phyloP scores from a whole-genome alignment of 2,113 vertebrate species.

The Colinus virginianus region DNA sequence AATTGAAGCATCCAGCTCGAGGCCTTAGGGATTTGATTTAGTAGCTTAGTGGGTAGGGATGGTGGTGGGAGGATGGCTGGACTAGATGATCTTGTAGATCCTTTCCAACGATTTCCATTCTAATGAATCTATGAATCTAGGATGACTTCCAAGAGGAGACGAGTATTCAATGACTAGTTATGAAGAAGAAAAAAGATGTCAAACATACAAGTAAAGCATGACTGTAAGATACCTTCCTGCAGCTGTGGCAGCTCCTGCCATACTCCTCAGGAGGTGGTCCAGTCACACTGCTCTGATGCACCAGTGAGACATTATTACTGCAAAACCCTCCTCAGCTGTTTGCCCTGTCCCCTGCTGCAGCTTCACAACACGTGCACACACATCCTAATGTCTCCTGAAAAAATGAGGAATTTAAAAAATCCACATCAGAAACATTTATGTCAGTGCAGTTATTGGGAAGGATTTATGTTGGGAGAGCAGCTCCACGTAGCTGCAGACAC shows the following conservation, averaged over 20 bases:
- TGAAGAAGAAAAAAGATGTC: background rate
- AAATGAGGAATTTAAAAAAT: background rate
- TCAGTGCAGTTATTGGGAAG: background rate
- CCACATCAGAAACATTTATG: background rate
- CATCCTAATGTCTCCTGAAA: background rate
- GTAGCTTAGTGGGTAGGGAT: too few species aligned
- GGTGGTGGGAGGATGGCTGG: too few species aligned
- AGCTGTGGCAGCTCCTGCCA: background rate
- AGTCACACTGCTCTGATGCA: too few species aligned
- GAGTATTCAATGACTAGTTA: background rate
- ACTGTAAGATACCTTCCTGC: background rate
- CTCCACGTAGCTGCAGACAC: rapidly evolving
- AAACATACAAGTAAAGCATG: background rate
- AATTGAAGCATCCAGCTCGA: background rate
- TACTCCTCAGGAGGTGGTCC: background rate
- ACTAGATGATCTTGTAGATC: too few species aligned
- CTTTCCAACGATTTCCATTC: too few species aligned
- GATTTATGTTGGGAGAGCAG: background rate
- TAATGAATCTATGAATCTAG: background rate
- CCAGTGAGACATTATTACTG: background rate
- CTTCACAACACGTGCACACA: background rate
- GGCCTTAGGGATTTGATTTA: background rate
- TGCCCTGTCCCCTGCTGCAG: background rate
- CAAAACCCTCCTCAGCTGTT: background rate
- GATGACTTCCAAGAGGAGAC: background rate